These are phyloP conservation scores for Lemur catta DNA, from an alignment of 2,797 vertebrate species.

Conservation along the genomic window DNA sequence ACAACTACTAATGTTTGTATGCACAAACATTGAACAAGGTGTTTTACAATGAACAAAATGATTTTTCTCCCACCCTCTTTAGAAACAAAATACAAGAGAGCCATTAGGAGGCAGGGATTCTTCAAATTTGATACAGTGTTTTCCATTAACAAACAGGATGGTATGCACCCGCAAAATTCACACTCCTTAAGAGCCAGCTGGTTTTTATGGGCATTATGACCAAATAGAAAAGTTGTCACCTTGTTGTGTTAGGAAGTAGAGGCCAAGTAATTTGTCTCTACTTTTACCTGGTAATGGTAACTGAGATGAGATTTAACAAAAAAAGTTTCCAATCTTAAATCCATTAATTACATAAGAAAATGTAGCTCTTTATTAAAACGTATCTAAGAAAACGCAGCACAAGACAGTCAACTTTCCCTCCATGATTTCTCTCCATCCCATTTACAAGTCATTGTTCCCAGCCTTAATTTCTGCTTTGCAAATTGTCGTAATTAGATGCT, in stretches of 20 bases:
- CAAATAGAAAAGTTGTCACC: neutral
- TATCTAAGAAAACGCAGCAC: neutral
- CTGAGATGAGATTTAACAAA: neutral
- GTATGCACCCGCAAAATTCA: too few species aligned
- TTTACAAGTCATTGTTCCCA: neutral
- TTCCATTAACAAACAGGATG: neutral
- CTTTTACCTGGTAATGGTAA: neutral
- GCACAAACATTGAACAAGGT: neutral
- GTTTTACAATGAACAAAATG: neutral
- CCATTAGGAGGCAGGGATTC: neutral
- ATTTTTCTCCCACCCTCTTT: neutral
- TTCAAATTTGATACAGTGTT: neutral
- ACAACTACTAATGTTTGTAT: neutral
- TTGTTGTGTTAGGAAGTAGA: neutral
- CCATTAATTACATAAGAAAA: slow-evolving; percentile 18
- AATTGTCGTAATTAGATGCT: neutral
- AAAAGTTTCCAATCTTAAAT: neutral
- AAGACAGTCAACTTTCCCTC: neutral
- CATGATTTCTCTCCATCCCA: neutral
- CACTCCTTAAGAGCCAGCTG: neutral
- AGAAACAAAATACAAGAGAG: neutral
- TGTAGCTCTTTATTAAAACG: neutral
- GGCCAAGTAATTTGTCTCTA: neutral
- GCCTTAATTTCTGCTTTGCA: neutral
- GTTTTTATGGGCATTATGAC: neutral